Base-by-base conservation (phyloP, 2,888 invertebrate genomes). In the Andrena bicolor region DNA sequence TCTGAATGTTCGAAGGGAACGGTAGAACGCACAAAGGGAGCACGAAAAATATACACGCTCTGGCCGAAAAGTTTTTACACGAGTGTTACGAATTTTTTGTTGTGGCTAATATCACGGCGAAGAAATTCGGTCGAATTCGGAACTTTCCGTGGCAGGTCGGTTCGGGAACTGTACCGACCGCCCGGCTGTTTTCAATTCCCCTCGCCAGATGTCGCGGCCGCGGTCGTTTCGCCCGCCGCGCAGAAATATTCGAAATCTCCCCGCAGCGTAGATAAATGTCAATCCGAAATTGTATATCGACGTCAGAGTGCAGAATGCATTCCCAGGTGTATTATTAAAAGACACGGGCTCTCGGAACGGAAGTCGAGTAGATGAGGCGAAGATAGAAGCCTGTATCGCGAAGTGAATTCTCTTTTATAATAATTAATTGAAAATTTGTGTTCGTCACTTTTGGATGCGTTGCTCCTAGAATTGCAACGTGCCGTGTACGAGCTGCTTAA, bases 101-200 rank as follows among this genome's bases (percentile, higher is more conserved):
- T 92, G 89, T 92, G 90, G 90, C 92, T 92, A 91, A 89, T 92
- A 90, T 90, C 92, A 92, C 92, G 92, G 88, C 89, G 86, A 89
- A 86, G 79, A 89, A 89, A 90, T 90, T 92, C 92, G 91, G 89
- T 68, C 63, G 68, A 20, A 56, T 80, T 91, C 92, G 91, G 81
- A 53, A 30, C n/a, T 72, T 72, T 85, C 71, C 91, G 91, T 76
- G 56, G 64, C 0, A 8, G 53, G 32, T 87, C 90, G 91, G 83
- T 81, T 76, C 82, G 78, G 74, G 69, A 58, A 75, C 68, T 48
- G 32, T 82, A 85, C 88, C 84, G 83, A 86, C 83, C 8, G 78
- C 35, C 35, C 28, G 10, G 7, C 35, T 0, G n/a, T 16, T n/a
- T 23, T 8, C 0, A 1, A 0, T 65, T 13, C 2, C 41, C 0